Conservation (phyloP, 2,113 vertebrate genomes). For the Chrysochloris asiatica region DNA sequence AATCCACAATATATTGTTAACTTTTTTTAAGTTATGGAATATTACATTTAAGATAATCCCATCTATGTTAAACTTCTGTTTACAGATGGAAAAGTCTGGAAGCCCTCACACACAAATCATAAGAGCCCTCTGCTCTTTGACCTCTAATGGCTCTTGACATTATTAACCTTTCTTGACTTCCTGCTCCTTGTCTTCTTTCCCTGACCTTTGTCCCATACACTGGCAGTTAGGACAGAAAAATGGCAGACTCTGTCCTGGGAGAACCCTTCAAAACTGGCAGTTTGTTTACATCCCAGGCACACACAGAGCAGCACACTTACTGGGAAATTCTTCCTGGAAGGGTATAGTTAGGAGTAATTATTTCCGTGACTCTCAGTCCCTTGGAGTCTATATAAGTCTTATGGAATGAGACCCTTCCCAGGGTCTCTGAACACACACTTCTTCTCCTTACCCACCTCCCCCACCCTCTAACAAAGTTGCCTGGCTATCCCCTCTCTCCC, state of each 20-base stretch:
- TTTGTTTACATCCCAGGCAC: slow-evolving; percentile 29
- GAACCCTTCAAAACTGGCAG: slow-evolving; percentile 47
- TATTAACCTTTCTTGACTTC: slow-evolving; percentile 53
- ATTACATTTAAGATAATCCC: slow-evolving; percentile 9
- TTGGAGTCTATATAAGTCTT: slow-evolving; percentile 37
- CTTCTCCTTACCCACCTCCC: slow-evolving; percentile 32
- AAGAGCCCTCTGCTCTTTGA: slow-evolving; percentile 21
- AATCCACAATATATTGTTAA: slow-evolving; percentile 21
- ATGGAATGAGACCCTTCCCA: slow-evolving; percentile 65
- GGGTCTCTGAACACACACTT: slow-evolving; percentile 43
- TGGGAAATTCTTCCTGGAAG: slow-evolving; percentile 24
- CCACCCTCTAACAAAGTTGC: slow-evolving; percentile 20
- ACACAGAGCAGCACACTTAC: neutral
- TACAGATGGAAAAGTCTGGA: slow-evolving; percentile 50
- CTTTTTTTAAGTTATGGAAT: slow-evolving; percentile 21
- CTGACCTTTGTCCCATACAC: slow-evolving; percentile 53
- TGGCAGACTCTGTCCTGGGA: slow-evolving; percentile 58
- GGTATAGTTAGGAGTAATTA: neutral
- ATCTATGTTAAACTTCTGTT: slow-evolving; percentile 49
- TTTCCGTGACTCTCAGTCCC: slow-evolving; percentile 27
- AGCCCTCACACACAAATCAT: slow-evolving; percentile 44
- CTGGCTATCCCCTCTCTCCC: slow-evolving; percentile 70
- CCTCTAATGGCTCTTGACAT: slow-evolving; percentile 35
- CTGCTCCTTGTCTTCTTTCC: slow-evolving; percentile 39
- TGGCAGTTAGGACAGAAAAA: slow-evolving; percentile 48